A percentile compares a stretch with the other conserved stretches of the same genome.
These are phyloP conservation scores for Archips crataeganus DNA, from an alignment of 2,888 invertebrate genomes.

Conservation along the genomic window DNA sequence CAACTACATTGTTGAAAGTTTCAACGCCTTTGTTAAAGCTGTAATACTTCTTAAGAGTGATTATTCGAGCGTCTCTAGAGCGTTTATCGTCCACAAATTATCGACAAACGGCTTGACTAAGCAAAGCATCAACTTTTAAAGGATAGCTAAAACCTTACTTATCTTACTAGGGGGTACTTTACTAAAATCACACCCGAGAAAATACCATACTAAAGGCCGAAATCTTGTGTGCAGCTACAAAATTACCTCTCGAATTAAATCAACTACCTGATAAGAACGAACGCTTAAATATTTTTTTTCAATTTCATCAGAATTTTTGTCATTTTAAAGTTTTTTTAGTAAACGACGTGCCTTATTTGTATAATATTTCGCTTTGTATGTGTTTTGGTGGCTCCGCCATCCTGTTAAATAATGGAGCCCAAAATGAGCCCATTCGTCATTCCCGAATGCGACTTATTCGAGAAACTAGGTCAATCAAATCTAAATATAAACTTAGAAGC, in stretches of 20 bases:
- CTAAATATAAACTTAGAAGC: conserved; percentile 15
- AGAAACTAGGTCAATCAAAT: conserved; percentile 22
- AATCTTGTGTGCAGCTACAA: too few relatives aligned
- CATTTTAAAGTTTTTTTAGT: neutral
- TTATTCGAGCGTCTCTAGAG: neutral
- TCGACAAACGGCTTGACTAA: neutral
- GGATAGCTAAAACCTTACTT: too few relatives aligned
- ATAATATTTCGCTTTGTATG: neutral
- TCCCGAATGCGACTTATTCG: neutral
- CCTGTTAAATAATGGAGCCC: neutral
- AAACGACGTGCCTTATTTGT: neutral
- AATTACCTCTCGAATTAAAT: too few relatives aligned
- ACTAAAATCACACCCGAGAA: too few relatives aligned
- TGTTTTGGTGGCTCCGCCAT: neutral
- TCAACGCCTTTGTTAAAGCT: conserved; percentile 10
- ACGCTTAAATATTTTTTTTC: too few relatives aligned
- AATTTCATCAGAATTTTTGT: too few relatives aligned
- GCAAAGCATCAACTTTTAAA: neutral
- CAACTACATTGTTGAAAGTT: conserved; percentile 9
- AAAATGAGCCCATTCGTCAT: conserved; percentile 20
- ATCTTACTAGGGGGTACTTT: too few relatives aligned
- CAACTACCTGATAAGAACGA: too few relatives aligned
- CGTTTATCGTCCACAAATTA: neutral
- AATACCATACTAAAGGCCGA: too few relatives aligned
- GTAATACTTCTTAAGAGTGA: conserved; percentile 7